Evolutionary conservation across 2,888 invertebrate species (phyloP).

Genomic region (Amphipoea oculea): DNA sequence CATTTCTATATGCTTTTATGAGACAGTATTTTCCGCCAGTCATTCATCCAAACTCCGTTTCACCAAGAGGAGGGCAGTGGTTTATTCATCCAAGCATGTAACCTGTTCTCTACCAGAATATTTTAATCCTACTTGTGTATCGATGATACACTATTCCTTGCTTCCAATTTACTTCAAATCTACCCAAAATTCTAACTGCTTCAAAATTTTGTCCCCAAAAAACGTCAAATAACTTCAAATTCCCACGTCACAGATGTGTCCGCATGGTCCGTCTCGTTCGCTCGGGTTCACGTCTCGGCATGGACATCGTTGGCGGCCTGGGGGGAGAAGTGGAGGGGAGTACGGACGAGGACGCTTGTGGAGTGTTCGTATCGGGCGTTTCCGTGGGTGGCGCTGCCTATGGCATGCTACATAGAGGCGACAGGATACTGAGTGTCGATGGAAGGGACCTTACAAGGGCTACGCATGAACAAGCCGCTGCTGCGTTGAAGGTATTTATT

Average conservation of each 20-base stretch:
- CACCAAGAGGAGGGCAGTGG: too few species aligned
- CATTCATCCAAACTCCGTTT: background rate
- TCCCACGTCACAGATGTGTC: constrained; percentile 78
- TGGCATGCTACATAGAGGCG: constrained; percentile 92
- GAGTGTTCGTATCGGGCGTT: constrained; percentile 88
- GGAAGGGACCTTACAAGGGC: constrained; percentile 93
- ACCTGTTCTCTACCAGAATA: background rate
- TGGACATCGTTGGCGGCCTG: constrained; percentile 89
- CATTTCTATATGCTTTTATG: background rate
- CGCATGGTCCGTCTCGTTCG: constrained; percentile 88
- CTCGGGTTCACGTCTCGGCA: constrained; percentile 87
- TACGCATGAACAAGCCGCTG: constrained; percentile 95
- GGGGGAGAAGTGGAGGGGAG: constrained; percentile 83
- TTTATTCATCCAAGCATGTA: background rate
- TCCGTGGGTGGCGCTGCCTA: constrained; percentile 85
- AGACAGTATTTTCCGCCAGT: background rate
- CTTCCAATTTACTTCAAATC: background rate
- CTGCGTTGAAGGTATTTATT: constrained; percentile 88
- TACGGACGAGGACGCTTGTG: constrained; percentile 84
- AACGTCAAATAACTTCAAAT: constrained; percentile 10
- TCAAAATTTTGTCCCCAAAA: background rate
- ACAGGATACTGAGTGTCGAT: constrained; percentile 94
- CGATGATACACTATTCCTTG: background rate
- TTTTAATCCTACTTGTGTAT: background rate
- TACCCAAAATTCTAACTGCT: background rate